Percentiles rank a stretch among this genome's conserved stretches.
Evolutionary conservation across 2,797 vertebrate genomes (phyloP).

Genomic region (Pseudochirops corinnae): DNA sequence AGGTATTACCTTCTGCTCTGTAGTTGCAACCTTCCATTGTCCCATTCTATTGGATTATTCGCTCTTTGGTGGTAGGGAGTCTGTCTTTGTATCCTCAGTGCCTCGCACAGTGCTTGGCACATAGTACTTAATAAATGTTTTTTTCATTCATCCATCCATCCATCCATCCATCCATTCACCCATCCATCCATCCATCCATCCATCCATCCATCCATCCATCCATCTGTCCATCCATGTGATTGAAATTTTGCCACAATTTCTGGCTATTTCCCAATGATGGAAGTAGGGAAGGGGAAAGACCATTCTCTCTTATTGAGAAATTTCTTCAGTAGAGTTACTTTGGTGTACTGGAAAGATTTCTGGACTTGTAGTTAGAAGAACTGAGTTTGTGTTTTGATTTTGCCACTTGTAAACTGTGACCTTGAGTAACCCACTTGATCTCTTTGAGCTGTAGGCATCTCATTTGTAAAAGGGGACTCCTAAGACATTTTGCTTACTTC

Average conservation of each 20-base stretch:
- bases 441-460: neutral
- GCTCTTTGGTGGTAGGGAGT: neutral
- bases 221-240: neutral
- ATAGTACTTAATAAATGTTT: neutral
- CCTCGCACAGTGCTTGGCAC: neutral
- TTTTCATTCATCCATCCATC: neutral
- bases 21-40: neutral
- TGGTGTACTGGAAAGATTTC: neutral
- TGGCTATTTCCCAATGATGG: conserved; percentile 31
- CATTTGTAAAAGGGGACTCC: neutral
- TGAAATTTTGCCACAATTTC: conserved; percentile 19
- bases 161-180: neutral
- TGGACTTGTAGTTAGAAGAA: neutral
- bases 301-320: conserved; percentile 36
- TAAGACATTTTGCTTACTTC: neutral
- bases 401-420: neutral
- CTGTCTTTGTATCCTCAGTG: neutral
- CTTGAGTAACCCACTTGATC: neutral
- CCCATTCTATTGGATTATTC: neutral
- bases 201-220: neutral
- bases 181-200: no score
- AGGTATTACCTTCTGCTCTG: neutral
- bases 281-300: neutral
- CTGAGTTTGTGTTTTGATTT: neutral
- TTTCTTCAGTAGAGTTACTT: neutral